These are phyloP conservation scores for Cariama cristata DNA, from an alignment of 2,113 vertebrate genomes.

Conservation along the genomic window DNA sequence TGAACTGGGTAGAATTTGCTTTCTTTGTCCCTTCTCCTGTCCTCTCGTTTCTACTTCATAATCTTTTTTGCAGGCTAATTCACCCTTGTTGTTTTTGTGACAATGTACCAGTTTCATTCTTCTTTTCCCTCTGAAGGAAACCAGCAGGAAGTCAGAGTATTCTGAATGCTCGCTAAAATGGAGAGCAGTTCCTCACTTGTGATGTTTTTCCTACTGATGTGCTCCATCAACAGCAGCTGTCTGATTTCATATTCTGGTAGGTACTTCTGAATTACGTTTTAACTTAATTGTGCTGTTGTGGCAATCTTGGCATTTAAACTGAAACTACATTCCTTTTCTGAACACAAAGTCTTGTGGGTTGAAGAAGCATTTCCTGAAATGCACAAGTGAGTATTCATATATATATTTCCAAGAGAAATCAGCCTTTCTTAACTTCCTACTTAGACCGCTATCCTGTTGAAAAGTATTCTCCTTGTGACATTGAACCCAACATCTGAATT, in stretches of 20 bases:
- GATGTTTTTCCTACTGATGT: background rate
- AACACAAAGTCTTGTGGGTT: background rate
- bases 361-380: background rate
- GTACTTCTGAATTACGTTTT: background rate
- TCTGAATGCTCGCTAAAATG: background rate
- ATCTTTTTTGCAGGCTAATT: background rate
- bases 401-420: background rate
- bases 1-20: background rate
- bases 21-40: background rate
- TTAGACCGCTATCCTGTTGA: background rate
- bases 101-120: background rate
- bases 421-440: background rate
- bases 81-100: background rate
- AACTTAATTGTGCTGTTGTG: background rate
- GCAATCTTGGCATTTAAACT: background rate
- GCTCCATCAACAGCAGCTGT: background rate
- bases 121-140: background rate
- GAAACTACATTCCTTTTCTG: background rate
- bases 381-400: background rate
- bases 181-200: background rate
- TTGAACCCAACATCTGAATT: background rate
- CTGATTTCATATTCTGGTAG: background rate
- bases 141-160: background rate
- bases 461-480: background rate
- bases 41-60: background rate